Evolutionary conservation across 2,797 vertebrate genomes (phyloP).

Genomic region (Caiman crocodilus): DNA sequence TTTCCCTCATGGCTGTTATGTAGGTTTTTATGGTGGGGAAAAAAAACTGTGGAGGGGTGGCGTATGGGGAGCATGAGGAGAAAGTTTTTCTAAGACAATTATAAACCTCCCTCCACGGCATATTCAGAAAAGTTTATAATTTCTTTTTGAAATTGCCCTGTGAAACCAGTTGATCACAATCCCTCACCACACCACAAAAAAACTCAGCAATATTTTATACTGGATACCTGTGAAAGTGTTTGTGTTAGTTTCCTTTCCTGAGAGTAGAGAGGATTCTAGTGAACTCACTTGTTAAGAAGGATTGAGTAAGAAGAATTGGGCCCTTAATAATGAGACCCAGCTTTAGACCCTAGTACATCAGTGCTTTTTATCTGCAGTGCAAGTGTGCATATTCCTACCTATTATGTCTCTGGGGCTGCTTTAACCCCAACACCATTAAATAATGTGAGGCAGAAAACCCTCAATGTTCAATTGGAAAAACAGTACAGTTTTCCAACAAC

Average conservation of each 20-base stretch:
- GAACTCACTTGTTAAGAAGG: neutral
- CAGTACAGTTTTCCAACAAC: neutral
- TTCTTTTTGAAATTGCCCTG: neutral
- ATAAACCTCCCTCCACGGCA: neutral
- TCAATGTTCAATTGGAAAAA: neutral
- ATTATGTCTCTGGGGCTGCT: neutral
- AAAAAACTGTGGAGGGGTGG: too few species aligned
- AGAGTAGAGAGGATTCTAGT: neutral
- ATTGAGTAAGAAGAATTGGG: neutral
- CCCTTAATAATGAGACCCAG: neutral
- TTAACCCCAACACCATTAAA: fast-evolving
- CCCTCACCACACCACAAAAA: neutral
- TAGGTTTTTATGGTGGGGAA: neutral
- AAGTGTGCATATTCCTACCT: neutral
- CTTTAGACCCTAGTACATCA: neutral
- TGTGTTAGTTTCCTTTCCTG: neutral
- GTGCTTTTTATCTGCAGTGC: neutral
- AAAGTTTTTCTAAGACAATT: neutral
- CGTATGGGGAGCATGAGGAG: neutral
- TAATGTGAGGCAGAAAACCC: neutral
- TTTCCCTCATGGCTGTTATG: neutral
- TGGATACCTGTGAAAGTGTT: neutral
- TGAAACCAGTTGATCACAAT: neutral
- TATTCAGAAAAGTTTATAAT: neutral
- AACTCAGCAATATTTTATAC: neutral